Conservation (phyloP, 2,797 vertebrate species). For the Siniperca undulata region DNA sequence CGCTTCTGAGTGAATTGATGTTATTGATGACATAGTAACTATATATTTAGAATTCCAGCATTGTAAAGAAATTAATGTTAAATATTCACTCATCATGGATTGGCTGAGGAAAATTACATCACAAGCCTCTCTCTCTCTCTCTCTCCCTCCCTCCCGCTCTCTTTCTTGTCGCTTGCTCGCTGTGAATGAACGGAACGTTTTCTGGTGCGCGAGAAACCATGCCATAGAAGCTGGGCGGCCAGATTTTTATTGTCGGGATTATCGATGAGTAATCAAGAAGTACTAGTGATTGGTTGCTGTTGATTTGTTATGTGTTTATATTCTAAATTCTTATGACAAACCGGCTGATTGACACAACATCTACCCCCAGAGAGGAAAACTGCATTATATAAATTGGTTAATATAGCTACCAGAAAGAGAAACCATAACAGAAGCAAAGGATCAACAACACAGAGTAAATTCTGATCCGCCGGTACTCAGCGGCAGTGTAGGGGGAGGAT, state of each 20-base stretch:
- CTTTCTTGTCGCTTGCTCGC: neutral
- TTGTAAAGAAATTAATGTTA: neutral
- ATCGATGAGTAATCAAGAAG: neutral
- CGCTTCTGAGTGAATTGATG: neutral
- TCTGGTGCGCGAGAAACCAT: neutral
- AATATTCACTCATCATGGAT: slow-evolving; percentile 25
- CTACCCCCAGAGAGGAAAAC: neutral
- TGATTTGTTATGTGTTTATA: neutral
- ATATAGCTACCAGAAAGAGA: neutral
- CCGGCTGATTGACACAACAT: neutral
- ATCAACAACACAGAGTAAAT: neutral
- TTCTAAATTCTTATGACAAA: neutral
- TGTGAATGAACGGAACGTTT: neutral
- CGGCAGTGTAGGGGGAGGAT: neutral
- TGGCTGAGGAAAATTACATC: slow-evolving; percentile 58
- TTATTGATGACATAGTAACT: neutral
- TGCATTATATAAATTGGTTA: neutral
- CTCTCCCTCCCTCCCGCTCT: neutral
- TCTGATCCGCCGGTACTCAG: neutral
- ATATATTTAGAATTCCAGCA: neutral
- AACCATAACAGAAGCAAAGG: neutral
- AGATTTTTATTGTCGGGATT: neutral
- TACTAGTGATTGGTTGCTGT: neutral
- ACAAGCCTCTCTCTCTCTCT: slow-evolving; percentile 12
- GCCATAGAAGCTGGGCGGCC: neutral